Conservation (phyloP, 1,140 invertebrate genomes). For the Neelides sp. region DNA sequence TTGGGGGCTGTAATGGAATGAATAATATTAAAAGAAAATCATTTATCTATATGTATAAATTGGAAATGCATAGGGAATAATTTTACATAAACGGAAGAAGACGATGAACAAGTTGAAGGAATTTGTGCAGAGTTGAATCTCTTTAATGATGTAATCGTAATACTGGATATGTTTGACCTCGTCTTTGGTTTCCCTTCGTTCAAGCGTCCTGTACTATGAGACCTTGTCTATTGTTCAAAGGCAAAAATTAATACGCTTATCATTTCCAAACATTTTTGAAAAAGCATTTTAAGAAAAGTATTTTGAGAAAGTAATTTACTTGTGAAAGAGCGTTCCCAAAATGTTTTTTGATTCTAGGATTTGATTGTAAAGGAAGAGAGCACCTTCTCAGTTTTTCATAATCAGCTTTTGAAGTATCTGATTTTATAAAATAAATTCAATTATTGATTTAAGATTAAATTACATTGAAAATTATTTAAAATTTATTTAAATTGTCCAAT, state of each 20-base stretch:
- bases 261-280: slow-evolving; percentile 3
- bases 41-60: no score
- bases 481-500: neutral
- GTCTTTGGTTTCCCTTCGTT: slow-evolving; percentile 1
- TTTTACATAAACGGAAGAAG: no score
- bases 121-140: no score
- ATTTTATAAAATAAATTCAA: neutral
- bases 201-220: no score
- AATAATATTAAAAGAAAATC: no score
- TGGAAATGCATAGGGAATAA: no score
- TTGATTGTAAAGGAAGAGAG: neutral
- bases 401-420: neutral
- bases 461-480: neutral
- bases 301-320: slow-evolving; percentile 6
- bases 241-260: no score
- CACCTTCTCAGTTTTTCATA: neutral
- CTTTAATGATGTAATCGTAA: slow-evolving; percentile 19
- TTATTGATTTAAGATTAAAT: neutral
- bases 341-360: neutral
- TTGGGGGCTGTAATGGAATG: no score
- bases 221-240: no score
- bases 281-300: neutral
- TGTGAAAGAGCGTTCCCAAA: neutral
- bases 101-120: no score
- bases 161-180: slow-evolving; percentile 27